Conservation (phyloP, 1,140 invertebrate genomes). For the Ctenoplectra terminalis region DNA sequence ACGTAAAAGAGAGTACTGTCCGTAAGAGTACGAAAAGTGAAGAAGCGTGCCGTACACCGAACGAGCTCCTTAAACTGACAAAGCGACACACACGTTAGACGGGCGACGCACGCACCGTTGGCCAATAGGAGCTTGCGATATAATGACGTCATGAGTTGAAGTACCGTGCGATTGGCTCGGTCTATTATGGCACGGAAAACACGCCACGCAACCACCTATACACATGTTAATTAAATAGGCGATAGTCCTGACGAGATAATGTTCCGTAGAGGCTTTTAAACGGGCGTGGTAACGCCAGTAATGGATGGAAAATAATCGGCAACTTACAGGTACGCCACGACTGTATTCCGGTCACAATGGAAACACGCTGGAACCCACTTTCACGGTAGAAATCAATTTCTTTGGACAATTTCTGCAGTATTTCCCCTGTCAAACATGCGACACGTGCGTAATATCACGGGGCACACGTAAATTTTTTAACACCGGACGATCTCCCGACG, state of each 20-base stretch:
- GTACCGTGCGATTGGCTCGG: slow-evolving; percentile 71
- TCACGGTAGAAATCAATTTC: slow-evolving; percentile 68
- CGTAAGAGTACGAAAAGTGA: slow-evolving; percentile 50
- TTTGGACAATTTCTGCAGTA: slow-evolving; percentile 34
- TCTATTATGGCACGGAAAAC: slow-evolving; percentile 78
- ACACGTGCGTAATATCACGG: slow-evolving; percentile 37
- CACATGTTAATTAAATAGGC: slow-evolving; percentile 77
- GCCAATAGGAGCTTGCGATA: slow-evolving; percentile 66
- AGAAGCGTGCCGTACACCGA: slow-evolving; percentile 56
- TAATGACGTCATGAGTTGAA: slow-evolving; percentile 70
- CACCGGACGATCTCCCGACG: slow-evolving; percentile 46
- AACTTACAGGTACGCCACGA: slow-evolving; percentile 43
- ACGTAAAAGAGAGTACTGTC: slow-evolving; percentile 13
- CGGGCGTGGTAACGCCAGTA: slow-evolving; percentile 61
- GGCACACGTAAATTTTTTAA: slow-evolving; percentile 24
- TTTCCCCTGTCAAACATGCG: slow-evolving; percentile 36
- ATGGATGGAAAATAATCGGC: slow-evolving; percentile 22
- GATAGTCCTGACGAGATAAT: slow-evolving; percentile 69
- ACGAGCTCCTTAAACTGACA: slow-evolving; percentile 69
- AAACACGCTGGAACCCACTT: slow-evolving; percentile 66
- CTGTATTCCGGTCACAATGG: slow-evolving; percentile 54
- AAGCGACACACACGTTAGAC: slow-evolving; percentile 69
- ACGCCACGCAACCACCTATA: slow-evolving; percentile 81
- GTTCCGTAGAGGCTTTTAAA: slow-evolving; percentile 51
- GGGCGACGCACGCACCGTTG: slow-evolving; percentile 63